Conservation (phyloP, 2,888 invertebrate genomes). For the Apotomis betuletana region DNA sequence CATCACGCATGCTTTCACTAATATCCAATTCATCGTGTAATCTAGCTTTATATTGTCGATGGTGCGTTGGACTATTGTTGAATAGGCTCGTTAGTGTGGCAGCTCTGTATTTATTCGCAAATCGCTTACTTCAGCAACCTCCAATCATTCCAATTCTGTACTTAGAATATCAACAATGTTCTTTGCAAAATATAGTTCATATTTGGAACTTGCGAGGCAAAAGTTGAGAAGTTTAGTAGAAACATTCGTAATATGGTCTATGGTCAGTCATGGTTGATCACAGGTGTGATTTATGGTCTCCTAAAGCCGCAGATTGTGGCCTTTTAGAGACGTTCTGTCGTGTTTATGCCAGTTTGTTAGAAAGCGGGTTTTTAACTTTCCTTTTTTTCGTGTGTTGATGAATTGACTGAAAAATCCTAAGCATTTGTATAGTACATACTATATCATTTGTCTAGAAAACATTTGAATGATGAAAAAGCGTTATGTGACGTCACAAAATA, state of each 20-base stretch:
- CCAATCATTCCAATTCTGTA: background rate
- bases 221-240: slow-evolving; percentile 5
- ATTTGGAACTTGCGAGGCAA: background rate
- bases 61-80: slow-evolving; percentile 60
- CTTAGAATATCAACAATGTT: background rate
- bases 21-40: slow-evolving; percentile 51
- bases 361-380: slow-evolving; percentile 29
- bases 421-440: background rate
- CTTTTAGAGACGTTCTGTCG: slow-evolving; percentile 44
- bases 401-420: slow-evolving; percentile 2
- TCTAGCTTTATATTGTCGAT: slow-evolving; percentile 48
- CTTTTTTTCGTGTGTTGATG: slow-evolving; percentile 2
- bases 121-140: slow-evolving; percentile 26
- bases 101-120: slow-evolving; percentile 66
- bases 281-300: slow-evolving; percentile 61
- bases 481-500: no score
- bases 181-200: background rate
- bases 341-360: slow-evolving; percentile 36
- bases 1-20: slow-evolving; percentile 50
- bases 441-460: no score
- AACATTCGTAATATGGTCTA: slow-evolving; percentile 46
- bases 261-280: slow-evolving; percentile 73
- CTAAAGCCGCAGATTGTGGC: slow-evolving; percentile 44
- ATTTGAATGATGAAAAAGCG: no score
- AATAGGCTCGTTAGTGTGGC: slow-evolving; percentile 77